Evolutionary conservation across 2,797 vertebrate species (phyloP).

Genomic region (Muscicapa striata): DNA sequence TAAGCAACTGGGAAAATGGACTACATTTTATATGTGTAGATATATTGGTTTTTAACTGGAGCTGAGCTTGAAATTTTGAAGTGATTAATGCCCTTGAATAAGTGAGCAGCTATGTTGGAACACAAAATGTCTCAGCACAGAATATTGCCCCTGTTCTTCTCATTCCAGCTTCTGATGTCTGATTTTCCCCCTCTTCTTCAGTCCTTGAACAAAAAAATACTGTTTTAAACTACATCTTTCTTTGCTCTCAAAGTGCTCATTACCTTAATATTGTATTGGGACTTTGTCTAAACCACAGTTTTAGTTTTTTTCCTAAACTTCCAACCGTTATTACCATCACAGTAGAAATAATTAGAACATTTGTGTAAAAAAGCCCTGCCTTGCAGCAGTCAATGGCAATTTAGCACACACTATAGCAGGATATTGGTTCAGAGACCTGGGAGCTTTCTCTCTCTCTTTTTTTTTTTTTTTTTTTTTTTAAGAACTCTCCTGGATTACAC

Average conservation of each 20-base stretch:
- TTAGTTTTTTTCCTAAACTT: background rate
- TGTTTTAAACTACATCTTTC: slow-evolving; percentile 4
- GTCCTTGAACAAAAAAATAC: slow-evolving; percentile 13
- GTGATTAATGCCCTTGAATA: slow-evolving; percentile 21
- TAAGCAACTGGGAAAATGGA: slow-evolving; percentile 9
- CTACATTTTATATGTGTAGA: background rate
- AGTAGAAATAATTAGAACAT: slow-evolving; percentile 43
- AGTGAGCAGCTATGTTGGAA: slow-evolving; percentile 5
- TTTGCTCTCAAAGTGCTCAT: slow-evolving; percentile 29
- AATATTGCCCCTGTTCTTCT: slow-evolving; percentile 7
- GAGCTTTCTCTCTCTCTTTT: background rate
- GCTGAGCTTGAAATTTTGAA: slow-evolving; percentile 4
- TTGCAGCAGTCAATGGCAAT: slow-evolving; percentile 36
- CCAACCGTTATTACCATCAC: slow-evolving; percentile 47
- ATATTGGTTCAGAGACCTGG: slow-evolving; percentile 37
- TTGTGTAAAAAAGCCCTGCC: slow-evolving; percentile 18
- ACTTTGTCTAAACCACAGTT: slow-evolving; percentile 28
- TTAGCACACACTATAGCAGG: slow-evolving; percentile 4
- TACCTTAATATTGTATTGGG: slow-evolving; percentile 49
- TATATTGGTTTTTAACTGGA: background rate
- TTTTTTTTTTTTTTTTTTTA: too few species aligned
- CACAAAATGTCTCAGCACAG: background rate
- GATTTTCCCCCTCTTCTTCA: background rate
- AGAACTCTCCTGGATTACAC: slow-evolving; percentile 13
- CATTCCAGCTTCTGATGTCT: background rate